Evolutionary conservation across 2,888 invertebrate genomes (phyloP).

Genomic region (Eupelmus urozonus): DNA sequence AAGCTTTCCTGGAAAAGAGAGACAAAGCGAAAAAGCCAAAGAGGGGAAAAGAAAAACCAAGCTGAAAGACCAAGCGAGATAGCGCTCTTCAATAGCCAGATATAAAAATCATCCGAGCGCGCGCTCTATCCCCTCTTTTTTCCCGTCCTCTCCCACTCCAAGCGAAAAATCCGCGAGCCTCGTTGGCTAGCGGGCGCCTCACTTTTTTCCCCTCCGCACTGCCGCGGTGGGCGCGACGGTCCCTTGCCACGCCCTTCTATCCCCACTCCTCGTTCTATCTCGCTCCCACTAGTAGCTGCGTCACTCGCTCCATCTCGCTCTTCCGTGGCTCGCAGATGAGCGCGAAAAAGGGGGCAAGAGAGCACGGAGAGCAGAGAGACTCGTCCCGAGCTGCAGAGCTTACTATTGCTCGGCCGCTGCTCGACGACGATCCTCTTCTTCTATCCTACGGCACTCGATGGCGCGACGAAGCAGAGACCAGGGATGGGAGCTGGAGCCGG

Average conservation of each 20-base stretch:
- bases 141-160: conserved; percentile 10
- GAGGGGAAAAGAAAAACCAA: conserved; percentile 26
- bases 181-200: conserved; percentile 61
- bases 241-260: conserved; percentile 77
- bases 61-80: conserved; percentile 28
- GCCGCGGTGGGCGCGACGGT: conserved; percentile 77
- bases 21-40: conserved; percentile 16
- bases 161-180: conserved; percentile 25
- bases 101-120: conserved; percentile 35
- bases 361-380: conserved; percentile 17
- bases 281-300: neutral
- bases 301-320: conserved; percentile 7
- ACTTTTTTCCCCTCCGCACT: conserved; percentile 69
- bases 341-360: conserved; percentile 70
- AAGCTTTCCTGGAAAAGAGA: conserved; percentile 34
- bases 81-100: neutral
- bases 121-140: neutral
- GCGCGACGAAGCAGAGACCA: neutral
- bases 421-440: conserved; percentile 65
- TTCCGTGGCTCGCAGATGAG: neutral
- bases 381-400: conserved; percentile 63
- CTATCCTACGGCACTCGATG: neutral
- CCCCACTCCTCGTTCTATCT: conserved; percentile 8
- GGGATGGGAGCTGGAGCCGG: conserved; percentile 47
- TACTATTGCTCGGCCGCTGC: conserved; percentile 61